phyloP scores from a whole-genome alignment of 2,113 vertebrate genomes.

The Nothocercus nigrocapillus region DNA sequence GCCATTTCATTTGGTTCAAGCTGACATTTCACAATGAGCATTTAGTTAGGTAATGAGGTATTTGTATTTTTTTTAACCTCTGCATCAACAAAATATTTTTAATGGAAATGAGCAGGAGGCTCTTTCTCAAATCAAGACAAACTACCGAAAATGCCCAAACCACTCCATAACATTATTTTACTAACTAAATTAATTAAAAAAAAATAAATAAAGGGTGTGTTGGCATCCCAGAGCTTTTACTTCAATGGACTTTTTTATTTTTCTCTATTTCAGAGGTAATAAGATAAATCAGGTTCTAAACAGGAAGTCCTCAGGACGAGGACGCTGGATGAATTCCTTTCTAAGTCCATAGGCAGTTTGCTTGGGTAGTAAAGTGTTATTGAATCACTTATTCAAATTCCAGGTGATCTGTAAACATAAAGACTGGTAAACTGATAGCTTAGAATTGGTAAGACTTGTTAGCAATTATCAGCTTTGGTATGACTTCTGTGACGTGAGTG shows the following conservation, averaged over 20 bases:
- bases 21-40: neutral
- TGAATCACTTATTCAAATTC: neutral
- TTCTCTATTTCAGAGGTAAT: neutral
- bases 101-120: neutral
- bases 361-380: conserved; percentile 12
- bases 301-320: neutral
- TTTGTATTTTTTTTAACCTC: neutral
- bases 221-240: neutral
- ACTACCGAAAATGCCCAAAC: neutral
- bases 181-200: neutral
- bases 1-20: neutral
- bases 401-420: conserved; percentile 31
- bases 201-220: neutral
- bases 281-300: neutral
- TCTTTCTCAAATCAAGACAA: neutral
- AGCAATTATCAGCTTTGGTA: neutral
- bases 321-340: neutral
- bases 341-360: neutral
- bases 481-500: neutral
- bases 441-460: neutral
- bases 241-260: neutral
- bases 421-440: neutral
- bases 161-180: neutral
- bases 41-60: neutral
- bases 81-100: neutral